These are phyloP conservation scores for Mormyrops boulengeri DNA, from an alignment of 2,797 vertebrate species.

Conservation along the genomic window DNA sequence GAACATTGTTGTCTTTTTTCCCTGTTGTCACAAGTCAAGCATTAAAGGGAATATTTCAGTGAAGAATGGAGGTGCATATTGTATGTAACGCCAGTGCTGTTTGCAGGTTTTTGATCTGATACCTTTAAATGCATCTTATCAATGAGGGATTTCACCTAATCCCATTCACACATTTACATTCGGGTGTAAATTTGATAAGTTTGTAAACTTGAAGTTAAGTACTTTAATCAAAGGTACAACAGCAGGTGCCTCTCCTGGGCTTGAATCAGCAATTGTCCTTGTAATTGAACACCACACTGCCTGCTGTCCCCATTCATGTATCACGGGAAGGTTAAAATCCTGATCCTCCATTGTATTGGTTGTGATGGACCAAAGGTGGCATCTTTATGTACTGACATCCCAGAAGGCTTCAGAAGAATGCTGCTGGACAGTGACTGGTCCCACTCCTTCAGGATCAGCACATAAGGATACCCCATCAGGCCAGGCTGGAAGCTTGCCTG, in stretches of 20 bases:
- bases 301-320: background rate
- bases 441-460: background rate
- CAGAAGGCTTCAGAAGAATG: background rate
- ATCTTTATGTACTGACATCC: background rate
- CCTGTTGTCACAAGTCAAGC: background rate
- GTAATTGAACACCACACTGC: background rate
- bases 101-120: background rate
- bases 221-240: background rate
- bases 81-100: background rate
- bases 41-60: background rate
- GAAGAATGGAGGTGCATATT: background rate
- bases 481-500: background rate
- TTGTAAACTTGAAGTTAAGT: background rate
- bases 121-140: background rate
- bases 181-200: background rate
- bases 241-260: background rate
- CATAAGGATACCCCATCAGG: background rate
- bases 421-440: background rate
- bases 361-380: background rate
- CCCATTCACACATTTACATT: background rate
- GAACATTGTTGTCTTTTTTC: background rate
- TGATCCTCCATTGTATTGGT: background rate
- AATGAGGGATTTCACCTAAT: background rate
- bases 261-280: background rate
- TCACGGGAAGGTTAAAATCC: background rate